These are phyloP conservation scores for Orchestia grillus DNA, from an alignment of 1,140 invertebrate genomes.

Conservation along the genomic window DNA sequence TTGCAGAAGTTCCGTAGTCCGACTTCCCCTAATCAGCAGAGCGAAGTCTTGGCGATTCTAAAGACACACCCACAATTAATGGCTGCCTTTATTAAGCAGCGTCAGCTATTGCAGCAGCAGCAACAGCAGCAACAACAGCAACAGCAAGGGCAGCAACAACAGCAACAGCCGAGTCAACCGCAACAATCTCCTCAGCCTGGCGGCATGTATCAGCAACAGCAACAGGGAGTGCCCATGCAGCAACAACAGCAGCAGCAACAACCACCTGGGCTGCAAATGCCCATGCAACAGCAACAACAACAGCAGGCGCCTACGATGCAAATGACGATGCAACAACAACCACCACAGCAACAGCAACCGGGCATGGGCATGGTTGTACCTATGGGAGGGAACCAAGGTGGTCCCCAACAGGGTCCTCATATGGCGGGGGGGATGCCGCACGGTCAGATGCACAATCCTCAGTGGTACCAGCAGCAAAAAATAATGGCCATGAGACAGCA, in stretches of 20 bases:
- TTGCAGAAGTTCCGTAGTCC: conserved; percentile 90
- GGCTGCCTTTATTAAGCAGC: conserved; percentile 96
- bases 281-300: conserved; percentile 72
- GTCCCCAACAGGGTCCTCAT: conserved; percentile 37
- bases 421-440: conserved; percentile 23
- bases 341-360: conserved; percentile 70
- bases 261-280: conserved; percentile 68
- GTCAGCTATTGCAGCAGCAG: conserved; percentile 76
- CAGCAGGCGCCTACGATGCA: conserved; percentile 72
- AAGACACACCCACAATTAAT: conserved; percentile 95
- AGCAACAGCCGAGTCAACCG: conserved; percentile 70
- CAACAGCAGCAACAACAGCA: conserved; percentile 69
- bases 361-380: conserved; percentile 16
- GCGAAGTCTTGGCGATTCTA: conserved; percentile 90
- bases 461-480: conserved; percentile 71
- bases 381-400: neutral
- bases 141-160: conserved; percentile 68
- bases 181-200: conserved; percentile 73
- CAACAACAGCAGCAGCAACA: conserved; percentile 71
- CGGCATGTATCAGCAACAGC: conserved; percentile 69
- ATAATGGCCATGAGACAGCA: conserved; percentile 68
- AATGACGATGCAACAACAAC: conserved; percentile 70
- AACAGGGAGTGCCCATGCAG: conserved; percentile 73
- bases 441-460: conserved; percentile 56
- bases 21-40: conserved; percentile 91